Base-by-base conservation (phyloP, 2,113 vertebrate genomes). In the Elephas maximus region DNA sequence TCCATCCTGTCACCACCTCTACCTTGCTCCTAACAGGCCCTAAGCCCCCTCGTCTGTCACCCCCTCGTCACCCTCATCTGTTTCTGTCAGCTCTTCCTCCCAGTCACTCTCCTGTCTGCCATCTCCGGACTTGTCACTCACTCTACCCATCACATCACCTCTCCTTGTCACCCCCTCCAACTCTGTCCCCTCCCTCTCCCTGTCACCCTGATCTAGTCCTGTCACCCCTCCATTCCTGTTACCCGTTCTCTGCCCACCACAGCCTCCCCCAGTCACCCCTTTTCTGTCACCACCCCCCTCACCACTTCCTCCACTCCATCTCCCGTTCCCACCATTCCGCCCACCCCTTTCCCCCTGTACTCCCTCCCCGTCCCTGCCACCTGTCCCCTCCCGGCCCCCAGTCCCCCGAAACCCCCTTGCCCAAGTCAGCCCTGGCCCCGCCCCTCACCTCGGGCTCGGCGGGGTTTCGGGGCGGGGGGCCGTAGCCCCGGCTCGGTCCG, bases 391-490 rank as follows among this genome's bases (percentile, higher is more conserved):
- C 85, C 87, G 74, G 37, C 79, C 90, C 97, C 90, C 80, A 87
- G 87, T 37, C 96, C 92, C 89, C 91, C 84, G 48, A 79, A 90
- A 57, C 44, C 92, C 45, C 94, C 44, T 85, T 44, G 87, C 69
- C 94, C 30, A 23, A 88, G 94, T 97, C 94, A 95, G 44, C 95
- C 88, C 89, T 78, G 82, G 85, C 88, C 95, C 97, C 91, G 84
- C 95, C 98, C 97, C 97, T 96, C 97, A 96, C 97, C 96, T 96
- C 89, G 93, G 95, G 93, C 96, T 96, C 89, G 18, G 97, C 88
- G 23, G 96, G 97, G 95, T 97, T 97, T 96, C 94, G 97, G 98
- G 97, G 97, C 96, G 87, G 98, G 97, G 97, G 96, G 96, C 95
- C 95, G 93, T 94, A 87, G 85, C 97, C 89, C 96, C 96, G 85